Evolutionary conservation across 2,113 vertebrate species (phyloP).

Genomic region (Oceanodroma tethys): DNA sequence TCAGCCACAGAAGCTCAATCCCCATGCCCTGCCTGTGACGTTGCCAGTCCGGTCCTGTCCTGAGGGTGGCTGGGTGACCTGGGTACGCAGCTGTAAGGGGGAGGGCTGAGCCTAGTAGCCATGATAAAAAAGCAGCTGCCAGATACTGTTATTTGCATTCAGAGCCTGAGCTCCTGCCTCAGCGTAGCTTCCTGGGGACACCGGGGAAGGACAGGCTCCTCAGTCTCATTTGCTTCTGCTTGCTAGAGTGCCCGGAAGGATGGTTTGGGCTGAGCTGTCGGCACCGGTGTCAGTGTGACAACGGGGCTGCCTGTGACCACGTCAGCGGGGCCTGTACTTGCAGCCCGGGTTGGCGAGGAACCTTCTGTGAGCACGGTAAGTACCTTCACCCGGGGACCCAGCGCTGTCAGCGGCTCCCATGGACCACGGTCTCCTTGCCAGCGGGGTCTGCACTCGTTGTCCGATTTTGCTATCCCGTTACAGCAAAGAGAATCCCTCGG

Average conservation of each 20-base stretch:
- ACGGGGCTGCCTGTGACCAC: constrained; percentile 85
- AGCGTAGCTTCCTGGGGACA: rapidly evolving
- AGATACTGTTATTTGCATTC: rapidly evolving
- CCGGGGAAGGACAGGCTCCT: not conserved
- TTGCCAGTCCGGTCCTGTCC: not conserved
- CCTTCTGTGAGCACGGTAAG: constrained; percentile 88
- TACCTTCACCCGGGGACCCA: rapidly evolving
- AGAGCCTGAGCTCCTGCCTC: not conserved
- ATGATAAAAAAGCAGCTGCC: not conserved
- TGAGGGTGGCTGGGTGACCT: not conserved
- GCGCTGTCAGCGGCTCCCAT: rapidly evolving
- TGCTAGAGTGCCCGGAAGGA: constrained; percentile 82
- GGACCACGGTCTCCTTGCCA: rapidly evolving
- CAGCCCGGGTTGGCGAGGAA: constrained; percentile 86
- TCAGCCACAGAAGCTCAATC: rapidly evolving
- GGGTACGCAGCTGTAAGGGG: not conserved
- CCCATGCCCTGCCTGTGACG: not conserved
- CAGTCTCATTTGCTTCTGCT: not conserved
- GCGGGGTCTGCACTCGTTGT: not conserved
- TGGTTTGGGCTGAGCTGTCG: constrained; percentile 82
- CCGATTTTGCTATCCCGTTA: rapidly evolving
- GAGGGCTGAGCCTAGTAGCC: rapidly evolving
- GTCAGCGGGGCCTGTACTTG: constrained; percentile 91
- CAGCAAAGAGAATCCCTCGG: not conserved
- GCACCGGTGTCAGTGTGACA: constrained; percentile 85